Evolutionary conservation across 2,797 vertebrate species (phyloP), one percentile per base, ranked within the genome.

Genomic region (Psittacula derbiana): DNA sequence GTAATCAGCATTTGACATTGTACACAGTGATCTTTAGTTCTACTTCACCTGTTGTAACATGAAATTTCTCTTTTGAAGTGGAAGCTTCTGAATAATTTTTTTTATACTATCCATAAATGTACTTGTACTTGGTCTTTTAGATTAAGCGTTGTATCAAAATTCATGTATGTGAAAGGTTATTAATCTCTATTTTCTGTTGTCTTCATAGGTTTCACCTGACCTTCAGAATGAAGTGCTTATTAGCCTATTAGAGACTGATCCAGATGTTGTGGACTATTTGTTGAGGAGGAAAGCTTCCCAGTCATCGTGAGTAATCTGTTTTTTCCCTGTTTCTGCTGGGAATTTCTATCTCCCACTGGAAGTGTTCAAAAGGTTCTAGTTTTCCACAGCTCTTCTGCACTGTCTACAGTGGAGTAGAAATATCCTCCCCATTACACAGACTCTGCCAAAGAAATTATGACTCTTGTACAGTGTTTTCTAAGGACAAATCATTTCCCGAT

Each of bases 151-250:
- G 36, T 38, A 53, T 38, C 25, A 52, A 83, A 82, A 94, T 43
- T 14, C 36, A 57, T 74, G 6, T 30, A 36, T 69, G 3, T 70
- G 20, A 65, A 88, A 73, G 31, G 55, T 47, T 91, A 36, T 74
- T 76, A 6, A 70, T 83, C 31, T 90, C 36, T 21, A 24, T 47
- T 49, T 80, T 66, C 79, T 88, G 30, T 60, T 94, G 24, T 86
- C 78, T 72, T 53, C 80, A 25, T 78, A 99, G 99, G 99, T 99
- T 82, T 98, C 99, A 12, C 98, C 99, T 19, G 99, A 99, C 97
- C 98, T 99, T 83, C 99, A 99, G 98, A 99, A 99, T 18, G 99
- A 99, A 97, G 99, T 99, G 73, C 98, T 99, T 90, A 98, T 99
- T 97, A 99, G 98, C 97, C 97, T 99, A 47, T 93, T 99, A 83